Conservation (phyloP, 2,113 vertebrate genomes). For the Oreochromis tanganicae region DNA sequence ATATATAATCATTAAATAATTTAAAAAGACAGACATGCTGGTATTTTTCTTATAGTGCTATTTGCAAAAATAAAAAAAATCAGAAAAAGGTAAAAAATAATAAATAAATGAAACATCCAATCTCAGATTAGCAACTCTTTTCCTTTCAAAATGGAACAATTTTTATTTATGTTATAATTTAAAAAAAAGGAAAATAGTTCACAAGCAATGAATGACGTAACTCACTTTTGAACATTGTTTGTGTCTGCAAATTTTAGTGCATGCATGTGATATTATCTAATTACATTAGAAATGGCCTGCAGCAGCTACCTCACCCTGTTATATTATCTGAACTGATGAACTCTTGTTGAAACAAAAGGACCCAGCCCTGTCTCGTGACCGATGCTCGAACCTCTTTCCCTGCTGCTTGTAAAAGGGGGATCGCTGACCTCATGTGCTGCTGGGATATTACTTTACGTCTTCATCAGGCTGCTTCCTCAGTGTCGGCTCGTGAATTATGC, state of each 20-base stretch:
- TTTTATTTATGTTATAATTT: neutral
- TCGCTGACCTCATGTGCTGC: constrained; percentile 46
- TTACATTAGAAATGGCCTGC: constrained; percentile 1
- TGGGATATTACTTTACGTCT: constrained; percentile 58
- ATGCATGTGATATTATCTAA: constrained; percentile 1
- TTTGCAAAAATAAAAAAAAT: neutral
- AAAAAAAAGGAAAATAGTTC: neutral
- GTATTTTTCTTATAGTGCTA: neutral
- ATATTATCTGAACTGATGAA: constrained; percentile 39
- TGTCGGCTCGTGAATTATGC: neutral
- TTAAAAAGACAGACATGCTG: neutral
- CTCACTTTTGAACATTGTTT: neutral
- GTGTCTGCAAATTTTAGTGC: neutral
- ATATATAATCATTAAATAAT: neutral
- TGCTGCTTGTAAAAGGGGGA: constrained; percentile 40
- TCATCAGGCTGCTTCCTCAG: constrained; percentile 28
- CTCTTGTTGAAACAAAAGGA: constrained; percentile 12
- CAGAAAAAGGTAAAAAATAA: neutral
- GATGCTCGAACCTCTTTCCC: constrained; percentile 47
- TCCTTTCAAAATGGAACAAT: neutral
- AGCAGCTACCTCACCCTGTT: constrained; percentile 19
- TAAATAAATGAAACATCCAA: neutral
- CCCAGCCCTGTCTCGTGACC: constrained; percentile 58
- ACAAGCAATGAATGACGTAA: neutral
- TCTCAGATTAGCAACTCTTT: neutral